Percentiles rank a stretch among this genome's conserved stretches.
These are phyloP conservation scores for Holocentrus rufus DNA, from an alignment of 2,797 vertebrate species.

Conservation along the genomic window DNA sequence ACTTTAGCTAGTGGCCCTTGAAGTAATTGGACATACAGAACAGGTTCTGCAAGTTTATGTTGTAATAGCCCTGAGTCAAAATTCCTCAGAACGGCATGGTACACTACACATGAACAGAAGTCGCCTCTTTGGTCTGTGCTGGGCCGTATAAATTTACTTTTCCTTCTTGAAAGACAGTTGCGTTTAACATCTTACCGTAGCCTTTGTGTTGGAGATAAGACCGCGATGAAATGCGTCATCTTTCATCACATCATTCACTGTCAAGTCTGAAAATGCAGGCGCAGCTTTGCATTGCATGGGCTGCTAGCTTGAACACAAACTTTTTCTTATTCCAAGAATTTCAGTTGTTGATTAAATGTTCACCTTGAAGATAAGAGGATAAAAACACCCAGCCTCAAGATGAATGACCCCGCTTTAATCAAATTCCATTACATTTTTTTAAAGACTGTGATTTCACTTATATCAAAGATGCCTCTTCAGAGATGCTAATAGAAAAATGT, in stretches of 20 bases:
- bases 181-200: constrained; percentile 15
- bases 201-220: constrained; percentile 27
- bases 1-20: constrained; percentile 52
- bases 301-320: neutral
- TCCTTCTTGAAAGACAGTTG: constrained; percentile 26
- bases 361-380: neutral
- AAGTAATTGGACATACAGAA: constrained; percentile 63
- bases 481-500: neutral
- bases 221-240: neutral
- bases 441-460: neutral
- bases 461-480: neutral
- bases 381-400: neutral
- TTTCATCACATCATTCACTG: constrained; percentile 5
- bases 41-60: constrained; percentile 66
- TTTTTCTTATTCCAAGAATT: neutral
- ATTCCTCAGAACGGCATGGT: constrained; percentile 63
- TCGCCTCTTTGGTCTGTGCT: constrained; percentile 40
- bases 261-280: neutral
- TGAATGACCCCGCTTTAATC: neutral
- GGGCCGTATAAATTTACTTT: constrained; percentile 37
- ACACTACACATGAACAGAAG: constrained; percentile 60
- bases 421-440: neutral
- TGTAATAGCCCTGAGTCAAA: constrained; percentile 53
- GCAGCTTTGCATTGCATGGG: neutral
- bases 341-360: neutral